Conservation (phyloP, 2,888 invertebrate species). For the Diaperis boleti region DNA sequence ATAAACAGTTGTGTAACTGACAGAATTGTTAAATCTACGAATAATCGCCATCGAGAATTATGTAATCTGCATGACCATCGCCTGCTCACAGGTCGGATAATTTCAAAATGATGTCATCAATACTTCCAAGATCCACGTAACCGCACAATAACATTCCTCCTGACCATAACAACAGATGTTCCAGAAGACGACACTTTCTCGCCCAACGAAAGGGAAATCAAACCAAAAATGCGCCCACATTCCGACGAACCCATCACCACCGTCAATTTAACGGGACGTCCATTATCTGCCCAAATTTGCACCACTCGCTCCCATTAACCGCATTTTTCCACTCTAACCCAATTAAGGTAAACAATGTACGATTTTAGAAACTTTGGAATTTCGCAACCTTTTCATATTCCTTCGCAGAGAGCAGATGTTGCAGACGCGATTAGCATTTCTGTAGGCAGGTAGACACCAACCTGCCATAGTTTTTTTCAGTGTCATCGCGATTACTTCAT, state of each 20-base stretch:
- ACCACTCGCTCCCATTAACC: constrained; percentile 4
- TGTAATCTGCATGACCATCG: not conserved
- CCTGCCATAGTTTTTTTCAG: constrained; percentile 4
- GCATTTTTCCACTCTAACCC: constrained; percentile 2
- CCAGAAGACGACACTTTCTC: not conserved
- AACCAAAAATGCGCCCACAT: not conserved
- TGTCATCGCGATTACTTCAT: constrained; percentile 15
- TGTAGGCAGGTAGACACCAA: not conserved
- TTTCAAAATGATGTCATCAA: not conserved
- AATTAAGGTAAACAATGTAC: not conserved
- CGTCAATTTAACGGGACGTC: not conserved
- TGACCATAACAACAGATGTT: not conserved
- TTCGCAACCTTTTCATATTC: too few species aligned
- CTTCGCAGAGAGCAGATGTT: constrained; percentile 1
- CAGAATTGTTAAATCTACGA: too few species aligned
- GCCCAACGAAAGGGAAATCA: not conserved
- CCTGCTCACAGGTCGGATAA: not conserved
- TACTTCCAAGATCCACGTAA: not conserved
- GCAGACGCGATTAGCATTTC: constrained; percentile 4
- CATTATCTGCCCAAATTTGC: not conserved
- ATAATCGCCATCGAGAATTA: too few species aligned
- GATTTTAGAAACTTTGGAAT: too few species aligned
- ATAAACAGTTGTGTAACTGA: too few species aligned
- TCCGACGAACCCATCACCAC: not conserved
- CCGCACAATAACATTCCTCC: not conserved